These are phyloP conservation scores for Tipula vernalis DNA, from an alignment of 2,888 invertebrate species.

Conservation along the genomic window DNA sequence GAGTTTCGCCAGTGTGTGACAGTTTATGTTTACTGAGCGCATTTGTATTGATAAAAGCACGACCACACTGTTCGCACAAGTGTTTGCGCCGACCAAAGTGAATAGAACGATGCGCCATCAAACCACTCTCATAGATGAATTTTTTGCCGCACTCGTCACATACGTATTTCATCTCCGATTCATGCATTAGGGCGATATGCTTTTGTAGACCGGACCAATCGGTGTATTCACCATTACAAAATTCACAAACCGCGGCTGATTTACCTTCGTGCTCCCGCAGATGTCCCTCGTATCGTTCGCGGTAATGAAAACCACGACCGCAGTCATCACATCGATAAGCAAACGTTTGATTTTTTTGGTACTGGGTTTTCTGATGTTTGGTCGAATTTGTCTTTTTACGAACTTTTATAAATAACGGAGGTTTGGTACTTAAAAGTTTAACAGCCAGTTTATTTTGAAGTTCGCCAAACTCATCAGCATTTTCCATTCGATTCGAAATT, in stretches of 20 bases:
- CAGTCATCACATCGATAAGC: neutral
- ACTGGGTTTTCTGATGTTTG: neutral
- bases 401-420: neutral
- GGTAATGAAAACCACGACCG: neutral
- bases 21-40: neutral
- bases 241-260: conserved; percentile 7
- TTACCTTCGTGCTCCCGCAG: conserved; percentile 8
- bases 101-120: neutral
- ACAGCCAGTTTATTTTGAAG: neutral
- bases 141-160: neutral
- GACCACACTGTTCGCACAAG: neutral
- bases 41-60: neutral
- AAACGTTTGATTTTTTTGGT: neutral
- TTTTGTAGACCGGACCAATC: neutral
- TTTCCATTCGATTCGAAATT: neutral
- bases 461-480: neutral
- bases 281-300: conserved; percentile 7
- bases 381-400: neutral
- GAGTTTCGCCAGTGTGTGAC: neutral
- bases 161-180: neutral
- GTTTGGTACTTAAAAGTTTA: neutral
- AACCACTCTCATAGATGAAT: conserved; percentile 4
- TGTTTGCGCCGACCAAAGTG: neutral
- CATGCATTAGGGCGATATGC: neutral
- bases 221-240: neutral